These are phyloP conservation scores for Vulpes lagopus DNA, from an alignment of 2,113 vertebrate genomes.

Conservation along the genomic window DNA sequence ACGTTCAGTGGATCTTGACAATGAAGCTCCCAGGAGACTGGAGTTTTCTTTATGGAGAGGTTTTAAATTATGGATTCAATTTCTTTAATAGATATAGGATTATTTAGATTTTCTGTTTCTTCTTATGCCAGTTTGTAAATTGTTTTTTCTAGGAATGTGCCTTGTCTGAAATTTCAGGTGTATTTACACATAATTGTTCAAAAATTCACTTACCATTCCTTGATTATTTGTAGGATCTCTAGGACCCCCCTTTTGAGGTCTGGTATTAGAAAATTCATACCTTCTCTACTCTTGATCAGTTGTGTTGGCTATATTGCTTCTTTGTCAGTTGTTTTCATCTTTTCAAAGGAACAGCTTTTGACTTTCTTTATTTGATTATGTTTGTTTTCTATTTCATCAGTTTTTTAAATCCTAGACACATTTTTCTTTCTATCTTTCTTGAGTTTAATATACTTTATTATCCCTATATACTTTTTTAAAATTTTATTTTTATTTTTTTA, in stretches of 20 bases:
- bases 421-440: not conserved
- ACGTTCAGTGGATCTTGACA: conserved; percentile 15
- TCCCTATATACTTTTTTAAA: not conserved
- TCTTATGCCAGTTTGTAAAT: not conserved
- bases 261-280: not conserved
- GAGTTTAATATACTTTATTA: conserved; percentile 9
- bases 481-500: not conserved
- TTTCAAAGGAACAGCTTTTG: not conserved
- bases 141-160: conserved; percentile 3
- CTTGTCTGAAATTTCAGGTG: conserved; percentile 38
- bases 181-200: conserved; percentile 20
- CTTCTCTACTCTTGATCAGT: not conserved
- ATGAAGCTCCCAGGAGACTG: not conserved
- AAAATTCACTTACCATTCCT: not conserved
- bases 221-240: conserved; percentile 15
- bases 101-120: conserved; percentile 59
- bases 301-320: not conserved
- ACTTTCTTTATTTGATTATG: not conserved
- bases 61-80: not conserved
- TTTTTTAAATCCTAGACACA: not conserved
- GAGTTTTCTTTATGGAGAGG: not conserved
- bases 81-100: conserved; percentile 3
- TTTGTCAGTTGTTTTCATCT: not conserved
- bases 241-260: not conserved
- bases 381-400: not conserved